A percentile compares a stretch with the other conserved stretches of the same genome.
Evolutionary conservation across 2,113 vertebrate species (phyloP).

Genomic region (Myrmecophaga tridactyla): DNA sequence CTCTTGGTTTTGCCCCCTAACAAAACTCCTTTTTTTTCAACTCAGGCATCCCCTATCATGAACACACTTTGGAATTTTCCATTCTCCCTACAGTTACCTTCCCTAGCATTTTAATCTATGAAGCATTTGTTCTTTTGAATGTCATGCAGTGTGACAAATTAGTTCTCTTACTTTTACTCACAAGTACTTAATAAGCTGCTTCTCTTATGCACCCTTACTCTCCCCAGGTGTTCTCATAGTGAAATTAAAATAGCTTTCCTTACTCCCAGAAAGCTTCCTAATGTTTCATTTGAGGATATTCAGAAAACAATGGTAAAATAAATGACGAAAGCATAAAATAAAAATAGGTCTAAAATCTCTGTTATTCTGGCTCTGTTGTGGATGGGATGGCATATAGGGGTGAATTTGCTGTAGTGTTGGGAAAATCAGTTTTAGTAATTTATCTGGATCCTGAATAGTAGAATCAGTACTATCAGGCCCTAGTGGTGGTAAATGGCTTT

Average conservation of each 20-base stretch:
- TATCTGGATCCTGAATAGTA: not conserved
- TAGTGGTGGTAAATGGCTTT: not conserved
- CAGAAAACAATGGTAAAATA: conserved; percentile 5
- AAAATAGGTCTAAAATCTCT: not conserved
- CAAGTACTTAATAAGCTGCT: conserved; percentile 57
- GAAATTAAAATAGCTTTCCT: conserved; percentile 4
- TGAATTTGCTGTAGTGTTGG: not conserved
- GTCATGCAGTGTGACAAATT: conserved; percentile 59
- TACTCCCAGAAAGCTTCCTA: not conserved
- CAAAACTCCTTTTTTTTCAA: conserved; percentile 29
- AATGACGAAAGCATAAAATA: not conserved
- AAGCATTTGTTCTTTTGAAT: conserved; percentile 66
- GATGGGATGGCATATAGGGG: too few species aligned
- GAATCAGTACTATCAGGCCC: not conserved
- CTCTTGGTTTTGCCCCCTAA: not conserved
- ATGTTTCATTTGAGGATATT: not conserved
- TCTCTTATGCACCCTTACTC: not conserved
- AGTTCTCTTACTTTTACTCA: conserved; percentile 52
- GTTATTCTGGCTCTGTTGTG: not conserved
- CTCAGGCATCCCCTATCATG: not conserved
- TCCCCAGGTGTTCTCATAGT: not conserved
- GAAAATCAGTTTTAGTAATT: not conserved
- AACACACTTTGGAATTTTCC: conserved; percentile 42
- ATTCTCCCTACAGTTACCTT: conserved; percentile 41
- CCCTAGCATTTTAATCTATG: conserved; percentile 52